These are phyloP conservation scores for Enteromius mattozi DNA, from an alignment of 2,797 vertebrate species.

Conservation along the genomic window DNA sequence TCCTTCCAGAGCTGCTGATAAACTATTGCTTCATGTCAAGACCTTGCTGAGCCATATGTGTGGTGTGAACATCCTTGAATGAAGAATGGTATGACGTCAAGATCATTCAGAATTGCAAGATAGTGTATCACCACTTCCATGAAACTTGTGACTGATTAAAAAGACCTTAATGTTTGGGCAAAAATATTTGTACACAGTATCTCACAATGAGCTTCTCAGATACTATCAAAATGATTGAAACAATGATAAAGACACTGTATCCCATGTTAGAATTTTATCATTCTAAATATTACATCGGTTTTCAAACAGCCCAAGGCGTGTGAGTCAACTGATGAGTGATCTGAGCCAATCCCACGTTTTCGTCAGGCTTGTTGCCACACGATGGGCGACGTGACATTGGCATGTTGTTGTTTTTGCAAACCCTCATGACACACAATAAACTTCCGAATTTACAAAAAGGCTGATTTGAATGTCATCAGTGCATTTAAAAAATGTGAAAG, in stretches of 20 bases:
- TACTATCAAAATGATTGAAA: neutral
- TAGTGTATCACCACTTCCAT: slow-evolving; percentile 1
- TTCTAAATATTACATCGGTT: neutral
- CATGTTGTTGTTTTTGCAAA: slow-evolving; percentile 11
- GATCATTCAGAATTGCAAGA: slow-evolving; percentile 3
- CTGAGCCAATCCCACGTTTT: slow-evolving; percentile 4
- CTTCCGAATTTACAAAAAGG: neutral
- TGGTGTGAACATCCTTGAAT: slow-evolving; percentile 6
- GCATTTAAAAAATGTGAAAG: neutral
- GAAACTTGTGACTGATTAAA: slow-evolving; percentile 6
- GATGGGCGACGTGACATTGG: neutral
- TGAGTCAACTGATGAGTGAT: slow-evolving; percentile 41
- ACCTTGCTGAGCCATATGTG: neutral
- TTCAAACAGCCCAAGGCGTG: slow-evolving; percentile 22
- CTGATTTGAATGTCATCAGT: neutral
- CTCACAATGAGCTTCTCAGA: neutral
- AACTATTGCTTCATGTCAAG: neutral
- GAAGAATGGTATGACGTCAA: neutral
- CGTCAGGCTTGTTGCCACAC: slow-evolving; percentile 38
- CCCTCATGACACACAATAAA: neutral
- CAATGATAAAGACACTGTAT: neutral
- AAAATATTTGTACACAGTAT: neutral
- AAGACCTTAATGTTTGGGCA: neutral
- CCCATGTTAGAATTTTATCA: neutral
- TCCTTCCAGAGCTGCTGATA: neutral